Conservation (phyloP, 2,797 vertebrate species). For the Trachurus trachurus region DNA sequence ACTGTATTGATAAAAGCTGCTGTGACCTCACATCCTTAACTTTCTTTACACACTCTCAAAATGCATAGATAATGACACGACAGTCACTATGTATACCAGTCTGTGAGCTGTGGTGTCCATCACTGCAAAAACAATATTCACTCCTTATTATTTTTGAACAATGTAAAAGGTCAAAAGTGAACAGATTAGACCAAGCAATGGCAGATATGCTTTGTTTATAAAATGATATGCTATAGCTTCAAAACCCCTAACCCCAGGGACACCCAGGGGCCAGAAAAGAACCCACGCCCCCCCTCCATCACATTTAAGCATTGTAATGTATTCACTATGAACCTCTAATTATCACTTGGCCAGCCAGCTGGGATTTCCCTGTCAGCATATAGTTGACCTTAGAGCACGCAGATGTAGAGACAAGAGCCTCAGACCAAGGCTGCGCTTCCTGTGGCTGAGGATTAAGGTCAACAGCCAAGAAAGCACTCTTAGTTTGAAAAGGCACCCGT, state of each 20-base stretch:
- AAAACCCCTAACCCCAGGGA: not conserved
- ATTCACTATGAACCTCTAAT: constrained; percentile 38
- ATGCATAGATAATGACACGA: not conserved
- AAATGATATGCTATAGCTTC: not conserved
- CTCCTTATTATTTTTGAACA: not conserved
- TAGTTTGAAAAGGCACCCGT: constrained; percentile 32
- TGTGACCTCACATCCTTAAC: constrained; percentile 25
- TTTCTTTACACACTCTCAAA: not conserved
- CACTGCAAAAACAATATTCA: not conserved
- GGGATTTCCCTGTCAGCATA: constrained; percentile 58
- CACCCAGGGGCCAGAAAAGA: not conserved
- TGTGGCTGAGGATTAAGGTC: constrained; percentile 77
- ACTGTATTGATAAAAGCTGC: constrained; percentile 36
- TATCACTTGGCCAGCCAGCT: constrained; percentile 26
- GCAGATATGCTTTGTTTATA: not conserved
- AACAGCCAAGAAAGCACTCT: constrained; percentile 66
- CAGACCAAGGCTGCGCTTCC: constrained; percentile 53
- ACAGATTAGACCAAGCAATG: not conserved
- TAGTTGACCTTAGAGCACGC: constrained; percentile 56
- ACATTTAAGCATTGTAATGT: constrained; percentile 27
- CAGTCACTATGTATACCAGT: not conserved
- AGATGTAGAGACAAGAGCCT: constrained; percentile 51
- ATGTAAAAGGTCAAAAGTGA: constrained; percentile 1
- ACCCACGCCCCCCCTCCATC: not conserved
- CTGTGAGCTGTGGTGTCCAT: not conserved